Percentiles rank a stretch among this genome's conserved stretches.
phyloP scores from a whole-genome alignment of 2,113 vertebrate species.

The Bombycilla garrulus region DNA sequence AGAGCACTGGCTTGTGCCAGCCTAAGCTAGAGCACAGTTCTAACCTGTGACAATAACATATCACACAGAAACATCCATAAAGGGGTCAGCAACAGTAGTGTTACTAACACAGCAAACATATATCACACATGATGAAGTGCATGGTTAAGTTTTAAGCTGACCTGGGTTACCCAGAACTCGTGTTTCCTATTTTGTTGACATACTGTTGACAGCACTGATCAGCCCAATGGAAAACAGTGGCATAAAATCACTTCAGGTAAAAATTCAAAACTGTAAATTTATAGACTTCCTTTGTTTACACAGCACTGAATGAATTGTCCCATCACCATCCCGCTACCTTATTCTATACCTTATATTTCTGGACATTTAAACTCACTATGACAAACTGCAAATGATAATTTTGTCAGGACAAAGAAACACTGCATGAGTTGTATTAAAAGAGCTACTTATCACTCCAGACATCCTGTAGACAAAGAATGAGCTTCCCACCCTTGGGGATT shows the following conservation, averaged over 20 bases:
- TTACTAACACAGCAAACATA: not conserved
- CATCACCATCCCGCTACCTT: not conserved
- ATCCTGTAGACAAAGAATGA: conserved; percentile 58
- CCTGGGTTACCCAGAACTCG: not conserved
- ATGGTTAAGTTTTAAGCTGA: not conserved
- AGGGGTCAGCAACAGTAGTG: not conserved
- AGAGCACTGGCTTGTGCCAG: not conserved
- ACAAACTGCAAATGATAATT: conserved; percentile 10
- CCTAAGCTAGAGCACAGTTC: not conserved
- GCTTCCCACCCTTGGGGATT: conserved; percentile 25
- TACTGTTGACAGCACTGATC: not conserved
- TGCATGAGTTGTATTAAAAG: conserved; percentile 24
- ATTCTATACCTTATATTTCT: not conserved
- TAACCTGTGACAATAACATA: not conserved
- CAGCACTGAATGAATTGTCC: not conserved
- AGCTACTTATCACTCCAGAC: conserved; percentile 47
- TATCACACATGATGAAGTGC: not conserved
- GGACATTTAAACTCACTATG: not conserved
- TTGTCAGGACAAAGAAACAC: conserved; percentile 15
- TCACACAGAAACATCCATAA: not conserved
- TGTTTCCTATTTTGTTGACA: not conserved
- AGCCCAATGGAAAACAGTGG: not conserved
- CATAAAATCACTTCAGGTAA: not conserved
- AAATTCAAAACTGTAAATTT: not conserved
- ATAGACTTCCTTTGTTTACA: not conserved